Percentiles rank a stretch among this genome's conserved stretches.
phyloP scores from a whole-genome alignment of 2,888 invertebrate genomes.

The Chrysopilus asiliformis region DNA sequence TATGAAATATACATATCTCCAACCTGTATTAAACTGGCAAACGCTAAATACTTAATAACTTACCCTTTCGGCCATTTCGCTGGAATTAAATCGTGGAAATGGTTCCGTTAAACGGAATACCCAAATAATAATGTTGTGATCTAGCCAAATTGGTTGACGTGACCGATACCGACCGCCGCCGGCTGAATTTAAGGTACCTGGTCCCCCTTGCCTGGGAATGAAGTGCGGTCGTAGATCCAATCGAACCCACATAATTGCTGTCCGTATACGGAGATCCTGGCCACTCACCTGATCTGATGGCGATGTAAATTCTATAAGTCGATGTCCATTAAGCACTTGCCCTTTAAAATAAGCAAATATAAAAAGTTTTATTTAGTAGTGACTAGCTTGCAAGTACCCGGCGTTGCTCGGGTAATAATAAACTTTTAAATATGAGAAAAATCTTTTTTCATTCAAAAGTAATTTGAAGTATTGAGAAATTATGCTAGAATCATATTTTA shows the following conservation, averaged over 20 bases:
- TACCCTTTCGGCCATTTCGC: constrained; percentile 48
- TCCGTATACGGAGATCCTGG: constrained; percentile 54
- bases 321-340: constrained; percentile 68
- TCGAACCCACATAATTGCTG: constrained; percentile 66
- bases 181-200: no score
- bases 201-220: constrained; percentile 19
- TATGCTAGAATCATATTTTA: no score
- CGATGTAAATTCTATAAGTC: constrained; percentile 71
- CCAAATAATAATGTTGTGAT: constrained; percentile 50
- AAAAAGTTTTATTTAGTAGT: no score
- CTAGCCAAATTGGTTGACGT: no score
- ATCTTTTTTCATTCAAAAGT: no score
- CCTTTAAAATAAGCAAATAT: constrained; percentile 41
- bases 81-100: constrained; percentile 40
- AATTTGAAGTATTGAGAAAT: no score
- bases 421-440: no score
- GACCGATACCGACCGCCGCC: no score
- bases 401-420: no score
- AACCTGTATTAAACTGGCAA: background rate
- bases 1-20: no score
- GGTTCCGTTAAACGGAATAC: constrained; percentile 47
- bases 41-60: constrained; percentile 15
- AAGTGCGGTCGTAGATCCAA: constrained; percentile 23
- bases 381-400: no score
- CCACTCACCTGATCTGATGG: constrained; percentile 40